Conservation (phyloP, 1,140 invertebrate genomes). For the Melitaea cinxia region DNA sequence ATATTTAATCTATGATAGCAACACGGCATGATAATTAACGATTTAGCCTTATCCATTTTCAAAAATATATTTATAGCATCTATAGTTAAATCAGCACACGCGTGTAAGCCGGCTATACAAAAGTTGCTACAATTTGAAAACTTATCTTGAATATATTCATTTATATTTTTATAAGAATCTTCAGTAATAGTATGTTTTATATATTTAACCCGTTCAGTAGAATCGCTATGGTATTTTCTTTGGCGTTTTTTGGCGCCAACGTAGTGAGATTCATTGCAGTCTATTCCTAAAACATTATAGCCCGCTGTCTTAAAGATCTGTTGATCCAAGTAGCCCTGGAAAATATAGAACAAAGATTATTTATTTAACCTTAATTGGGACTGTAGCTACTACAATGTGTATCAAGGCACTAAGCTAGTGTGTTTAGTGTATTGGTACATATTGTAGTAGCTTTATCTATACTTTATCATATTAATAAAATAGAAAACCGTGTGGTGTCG, state of each 20-base stretch:
- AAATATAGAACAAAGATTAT: constrained; percentile 23
- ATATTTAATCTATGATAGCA: constrained; percentile 90
- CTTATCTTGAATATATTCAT: constrained; percentile 68
- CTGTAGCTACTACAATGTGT: too few species aligned
- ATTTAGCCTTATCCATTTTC: constrained; percentile 82
- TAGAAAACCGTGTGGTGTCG: too few species aligned
- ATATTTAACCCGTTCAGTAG: constrained; percentile 82
- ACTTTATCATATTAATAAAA: too few species aligned
- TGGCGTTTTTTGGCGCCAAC: constrained; percentile 85
- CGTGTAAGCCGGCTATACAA: constrained; percentile 84
- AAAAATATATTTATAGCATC: constrained; percentile 88
- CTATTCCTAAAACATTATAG: constrained; percentile 88
- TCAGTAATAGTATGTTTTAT: constrained; percentile 81
- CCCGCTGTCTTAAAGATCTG: constrained; percentile 84
- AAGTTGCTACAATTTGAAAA: constrained; percentile 50
- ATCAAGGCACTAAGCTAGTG: too few species aligned
- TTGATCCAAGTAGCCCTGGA: constrained; percentile 89
- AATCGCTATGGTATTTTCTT: constrained; percentile 80
- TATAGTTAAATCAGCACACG: constrained; percentile 92
- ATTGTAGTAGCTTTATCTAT: too few species aligned
- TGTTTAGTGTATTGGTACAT: too few species aligned
- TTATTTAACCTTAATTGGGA: too few species aligned
- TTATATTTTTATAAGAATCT: constrained; percentile 77
- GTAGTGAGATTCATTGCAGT: constrained; percentile 85
- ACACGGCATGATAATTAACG: constrained; percentile 89